Base-by-base conservation (phyloP, 2,113 vertebrate genomes). In the Malurus alboscapulatus region DNA sequence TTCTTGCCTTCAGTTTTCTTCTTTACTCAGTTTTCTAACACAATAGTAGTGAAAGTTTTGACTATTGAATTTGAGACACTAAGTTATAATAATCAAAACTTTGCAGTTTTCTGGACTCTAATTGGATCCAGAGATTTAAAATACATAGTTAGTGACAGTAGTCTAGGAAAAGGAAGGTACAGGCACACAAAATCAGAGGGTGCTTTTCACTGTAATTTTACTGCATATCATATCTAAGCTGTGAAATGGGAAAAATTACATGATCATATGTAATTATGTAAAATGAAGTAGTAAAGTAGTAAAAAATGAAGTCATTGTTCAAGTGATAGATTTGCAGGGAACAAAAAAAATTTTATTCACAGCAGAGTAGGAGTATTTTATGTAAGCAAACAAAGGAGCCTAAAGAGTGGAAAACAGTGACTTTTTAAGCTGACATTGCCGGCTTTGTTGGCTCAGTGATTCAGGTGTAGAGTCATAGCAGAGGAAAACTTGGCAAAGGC, bases 371-470 rank as follows among this genome's bases (percentile, higher is more conserved):
- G 47, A 84, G 50, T 24, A 59, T 25, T 67, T 69, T 42, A 40
- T 61, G 10, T 40, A 62, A 78, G 16, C 22, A 79, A 79, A 83
- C 18, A 40, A 34, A 53, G 32, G 10, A 29, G 8, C 8, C 16
- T 9, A 14, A n/a, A 13, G 13, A 62, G 15, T 8, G 71, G 30
- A 61, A 69, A 68, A 36, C 6, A 25, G 5, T 15, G 65, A 48
- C 10, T 73, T 55, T 51, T 38, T 51, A 42, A 51, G 42, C 10
- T 0, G 0, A 7, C 12, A 36, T 27, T n/a, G 30, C 47, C 3
- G 8, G 14, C 26, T 68, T 61, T 42, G 16, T 42, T 51, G 50
- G 38, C 18, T 38, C 12, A 34, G 36, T n/a, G 61, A 10, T 63
- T 53, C 45, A 40, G 32, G 14, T 48, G 17, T 15, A 55, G 14